These are phyloP conservation scores for Odontomachus brunneus DNA, from an alignment of 1,140 invertebrate species.

Conservation along the genomic window DNA sequence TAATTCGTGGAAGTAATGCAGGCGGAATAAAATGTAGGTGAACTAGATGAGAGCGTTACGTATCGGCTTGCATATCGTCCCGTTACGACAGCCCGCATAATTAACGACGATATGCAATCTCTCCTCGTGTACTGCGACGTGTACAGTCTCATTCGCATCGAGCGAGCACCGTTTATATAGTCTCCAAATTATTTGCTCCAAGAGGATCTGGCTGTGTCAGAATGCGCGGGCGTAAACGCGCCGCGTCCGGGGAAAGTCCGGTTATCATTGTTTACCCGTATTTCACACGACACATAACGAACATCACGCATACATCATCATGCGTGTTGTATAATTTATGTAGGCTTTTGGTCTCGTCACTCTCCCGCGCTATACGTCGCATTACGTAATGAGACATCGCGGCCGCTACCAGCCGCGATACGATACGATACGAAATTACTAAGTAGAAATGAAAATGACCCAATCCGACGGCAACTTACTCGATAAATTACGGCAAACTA, in stretches of 20 bases:
- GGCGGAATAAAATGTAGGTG: conserved; percentile 3
- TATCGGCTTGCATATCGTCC: neutral
- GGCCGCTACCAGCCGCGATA: neutral
- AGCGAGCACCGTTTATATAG: no score
- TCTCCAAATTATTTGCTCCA: no score
- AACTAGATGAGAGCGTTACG: neutral
- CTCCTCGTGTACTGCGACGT: no score
- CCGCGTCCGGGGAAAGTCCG: conserved; percentile 42
- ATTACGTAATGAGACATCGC: conserved; percentile 5
- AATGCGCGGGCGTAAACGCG: no score
- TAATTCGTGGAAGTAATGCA: no score
- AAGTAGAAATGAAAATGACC: no score
- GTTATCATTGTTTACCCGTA: conserved; percentile 31
- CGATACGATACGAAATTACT: no score
- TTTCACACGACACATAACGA: conserved; percentile 1
- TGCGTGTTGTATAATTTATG: conserved; percentile 1
- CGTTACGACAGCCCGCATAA: conserved; percentile 7
- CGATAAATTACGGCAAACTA: no score
- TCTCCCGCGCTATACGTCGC: neutral
- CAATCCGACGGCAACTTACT: no score
- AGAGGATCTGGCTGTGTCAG: no score
- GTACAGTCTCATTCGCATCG: no score
- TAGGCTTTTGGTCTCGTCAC: neutral
- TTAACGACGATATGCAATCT: conserved; percentile 1
- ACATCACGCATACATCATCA: neutral